phyloP scores from a whole-genome alignment of 2,113 vertebrate genomes.

The Entosphenus tridentatus region DNA sequence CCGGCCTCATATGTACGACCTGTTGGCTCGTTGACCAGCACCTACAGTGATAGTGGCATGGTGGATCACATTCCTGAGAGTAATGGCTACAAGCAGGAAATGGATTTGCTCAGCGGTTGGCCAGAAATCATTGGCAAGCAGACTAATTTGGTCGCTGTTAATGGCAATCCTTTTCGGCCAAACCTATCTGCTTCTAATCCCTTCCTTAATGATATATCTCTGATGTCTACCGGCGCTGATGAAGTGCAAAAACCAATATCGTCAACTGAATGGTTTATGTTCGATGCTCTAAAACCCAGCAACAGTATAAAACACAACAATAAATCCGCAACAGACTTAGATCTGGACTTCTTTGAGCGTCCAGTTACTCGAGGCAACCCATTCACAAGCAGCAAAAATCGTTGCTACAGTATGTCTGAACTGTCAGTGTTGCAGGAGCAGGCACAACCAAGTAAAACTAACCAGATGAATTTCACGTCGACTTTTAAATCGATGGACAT shows the following conservation, averaged over 20 bases:
- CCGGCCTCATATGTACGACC: conserved; percentile 72
- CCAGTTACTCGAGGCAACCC: conserved; percentile 43
- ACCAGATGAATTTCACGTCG: background rate
- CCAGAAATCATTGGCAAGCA: conserved; percentile 23
- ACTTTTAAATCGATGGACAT: background rate
- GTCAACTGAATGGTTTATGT: background rate
- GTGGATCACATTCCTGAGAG: conserved; percentile 51
- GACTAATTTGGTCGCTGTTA: conserved; percentile 10
- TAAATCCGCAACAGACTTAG: background rate
- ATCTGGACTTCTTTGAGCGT: conserved; percentile 14
- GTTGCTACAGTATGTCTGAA: conserved; percentile 82
- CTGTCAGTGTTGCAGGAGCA: conserved; percentile 58
- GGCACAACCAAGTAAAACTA: background rate
- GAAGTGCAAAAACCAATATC: background rate
- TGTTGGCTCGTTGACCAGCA: conserved; percentile 39
- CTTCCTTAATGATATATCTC: conserved; percentile 29
- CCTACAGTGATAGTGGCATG: conserved; percentile 63
- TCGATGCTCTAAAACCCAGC: background rate
- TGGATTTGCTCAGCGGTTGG: conserved; percentile 49
- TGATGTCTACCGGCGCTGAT: background rate
- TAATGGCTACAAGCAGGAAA: conserved; percentile 33
- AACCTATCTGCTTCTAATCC: conserved; percentile 47
- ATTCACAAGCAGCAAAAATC: conserved; percentile 61
- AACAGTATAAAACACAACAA: background rate
- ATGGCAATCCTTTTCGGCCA: conserved; percentile 46